phyloP scores from a whole-genome alignment of 2,113 vertebrate genomes.

The Canis aureus region DNA sequence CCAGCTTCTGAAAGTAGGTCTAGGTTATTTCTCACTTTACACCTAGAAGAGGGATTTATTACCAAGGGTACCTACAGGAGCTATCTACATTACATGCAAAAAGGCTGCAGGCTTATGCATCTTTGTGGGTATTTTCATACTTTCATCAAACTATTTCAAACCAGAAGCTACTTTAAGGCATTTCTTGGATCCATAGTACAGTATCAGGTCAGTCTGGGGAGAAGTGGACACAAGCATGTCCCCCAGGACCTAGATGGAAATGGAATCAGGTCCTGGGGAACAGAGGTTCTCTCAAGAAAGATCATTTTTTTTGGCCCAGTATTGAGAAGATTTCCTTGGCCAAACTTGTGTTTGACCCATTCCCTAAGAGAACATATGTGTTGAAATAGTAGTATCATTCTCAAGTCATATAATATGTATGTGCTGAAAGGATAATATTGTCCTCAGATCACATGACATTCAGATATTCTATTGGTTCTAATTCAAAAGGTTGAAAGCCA shows the following conservation, averaged over 20 bases:
- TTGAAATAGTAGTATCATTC: conserved; percentile 6
- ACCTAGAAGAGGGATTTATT: not conserved
- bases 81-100: not conserved
- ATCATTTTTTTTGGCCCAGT: not conserved
- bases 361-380: not conserved
- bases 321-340: conserved; percentile 26
- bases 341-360: conserved; percentile 18
- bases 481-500: conserved; percentile 42
- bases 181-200: not conserved
- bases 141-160: conserved; percentile 24
- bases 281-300: conserved; percentile 21
- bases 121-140: not conserved
- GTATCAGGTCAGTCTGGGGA: not conserved
- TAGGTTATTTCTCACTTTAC: not conserved
- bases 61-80: not conserved
- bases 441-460: conserved; percentile 23
- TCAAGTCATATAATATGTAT: not conserved
- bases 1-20: not conserved
- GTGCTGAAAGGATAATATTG: conserved; percentile 40
- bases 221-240: not conserved
- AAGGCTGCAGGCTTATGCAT: not conserved
- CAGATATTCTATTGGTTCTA: conserved; percentile 56
- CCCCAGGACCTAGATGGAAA: not conserved
- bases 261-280: not conserved
- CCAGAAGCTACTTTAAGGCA: not conserved